phyloP scores from a whole-genome alignment of 2,888 invertebrate species.

The Celastrina argiolus region DNA sequence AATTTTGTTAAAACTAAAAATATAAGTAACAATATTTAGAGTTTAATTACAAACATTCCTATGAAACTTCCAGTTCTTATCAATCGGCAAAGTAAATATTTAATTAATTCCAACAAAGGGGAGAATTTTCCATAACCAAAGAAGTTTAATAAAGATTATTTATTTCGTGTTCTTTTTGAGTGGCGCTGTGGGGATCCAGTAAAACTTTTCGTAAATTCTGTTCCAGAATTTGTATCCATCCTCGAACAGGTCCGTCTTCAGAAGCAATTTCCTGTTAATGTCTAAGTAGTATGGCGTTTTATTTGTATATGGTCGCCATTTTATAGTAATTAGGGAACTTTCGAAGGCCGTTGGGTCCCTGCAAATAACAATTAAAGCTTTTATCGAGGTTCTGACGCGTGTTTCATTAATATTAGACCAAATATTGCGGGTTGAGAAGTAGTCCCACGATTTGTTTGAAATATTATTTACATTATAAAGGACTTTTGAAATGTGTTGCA shows the following conservation, averaged over 20 bases:
- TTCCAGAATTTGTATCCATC: constrained; percentile 57
- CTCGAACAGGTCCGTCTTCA: constrained; percentile 49
- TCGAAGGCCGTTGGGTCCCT: constrained; percentile 65
- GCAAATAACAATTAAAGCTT: constrained; percentile 36
- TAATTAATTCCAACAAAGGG: background rate
- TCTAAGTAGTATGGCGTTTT: constrained; percentile 52
- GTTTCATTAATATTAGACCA: background rate
- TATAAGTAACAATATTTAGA: background rate
- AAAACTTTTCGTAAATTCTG: constrained; percentile 54
- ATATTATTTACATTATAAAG: background rate
- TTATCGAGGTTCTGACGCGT: constrained; percentile 1
- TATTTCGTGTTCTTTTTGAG: constrained; percentile 27
- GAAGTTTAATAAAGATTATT: constrained; percentile 8
- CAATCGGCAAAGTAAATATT: background rate
- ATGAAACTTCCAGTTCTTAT: background rate
- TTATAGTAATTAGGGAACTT: constrained; percentile 47
- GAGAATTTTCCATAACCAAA: constrained; percentile 14
- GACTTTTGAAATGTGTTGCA: no score
- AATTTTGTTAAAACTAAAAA: no score
- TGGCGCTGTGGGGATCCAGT: constrained; percentile 53
- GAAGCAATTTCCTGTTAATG: constrained; percentile 47
- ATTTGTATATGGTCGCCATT: constrained; percentile 55
- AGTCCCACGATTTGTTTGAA: background rate
- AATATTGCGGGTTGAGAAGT: background rate
- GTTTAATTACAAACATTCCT: background rate